These are phyloP conservation scores for Chymomyza procnemis DNA, from an alignment of 2,888 invertebrate species.

Conservation along the genomic window DNA sequence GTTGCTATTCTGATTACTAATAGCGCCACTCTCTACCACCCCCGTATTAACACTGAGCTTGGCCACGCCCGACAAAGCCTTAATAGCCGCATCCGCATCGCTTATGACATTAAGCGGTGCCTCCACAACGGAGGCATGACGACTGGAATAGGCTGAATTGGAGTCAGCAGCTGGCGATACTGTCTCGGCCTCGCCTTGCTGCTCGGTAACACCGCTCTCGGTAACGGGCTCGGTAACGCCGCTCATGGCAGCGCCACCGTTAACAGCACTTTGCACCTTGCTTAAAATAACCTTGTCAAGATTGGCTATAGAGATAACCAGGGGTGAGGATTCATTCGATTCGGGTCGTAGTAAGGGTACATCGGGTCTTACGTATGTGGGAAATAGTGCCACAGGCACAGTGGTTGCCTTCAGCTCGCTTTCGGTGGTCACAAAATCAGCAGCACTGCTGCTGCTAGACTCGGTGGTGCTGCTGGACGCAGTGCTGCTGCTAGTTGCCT, in stretches of 20 bases:
- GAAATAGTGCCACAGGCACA: slow-evolving; percentile 46
- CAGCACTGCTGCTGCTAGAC: background rate
- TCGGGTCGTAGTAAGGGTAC: slow-evolving; percentile 77
- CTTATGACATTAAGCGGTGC: slow-evolving; percentile 49
- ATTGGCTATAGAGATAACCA: slow-evolving; percentile 79
- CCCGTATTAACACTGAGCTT: slow-evolving; percentile 28
- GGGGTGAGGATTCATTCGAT: slow-evolving; percentile 78
- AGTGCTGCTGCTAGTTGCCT: background rate
- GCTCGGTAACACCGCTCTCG: slow-evolving; percentile 11
- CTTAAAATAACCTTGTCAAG: slow-evolving; percentile 78
- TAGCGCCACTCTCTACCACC: slow-evolving; percentile 48
- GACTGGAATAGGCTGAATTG: slow-evolving; percentile 72
- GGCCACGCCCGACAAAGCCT: slow-evolving; percentile 17
- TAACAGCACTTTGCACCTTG: slow-evolving; percentile 71
- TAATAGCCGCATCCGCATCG: background rate
- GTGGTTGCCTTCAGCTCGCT: slow-evolving; percentile 36
- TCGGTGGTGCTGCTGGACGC: background rate
- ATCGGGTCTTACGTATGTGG: slow-evolving; percentile 76
- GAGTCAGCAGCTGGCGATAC: slow-evolving; percentile 47
- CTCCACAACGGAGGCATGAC: slow-evolving; percentile 66
- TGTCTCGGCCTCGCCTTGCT: slow-evolving; percentile 4
- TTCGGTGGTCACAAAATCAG: background rate
- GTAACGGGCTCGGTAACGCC: slow-evolving; percentile 15
- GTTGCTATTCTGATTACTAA: slow-evolving; percentile 27
- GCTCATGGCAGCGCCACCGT: slow-evolving; percentile 26